Evolutionary conservation across 2,797 vertebrate species (phyloP), one percentile per base, ranked within the genome.

Genomic region (Pangasius krempfi): DNA sequence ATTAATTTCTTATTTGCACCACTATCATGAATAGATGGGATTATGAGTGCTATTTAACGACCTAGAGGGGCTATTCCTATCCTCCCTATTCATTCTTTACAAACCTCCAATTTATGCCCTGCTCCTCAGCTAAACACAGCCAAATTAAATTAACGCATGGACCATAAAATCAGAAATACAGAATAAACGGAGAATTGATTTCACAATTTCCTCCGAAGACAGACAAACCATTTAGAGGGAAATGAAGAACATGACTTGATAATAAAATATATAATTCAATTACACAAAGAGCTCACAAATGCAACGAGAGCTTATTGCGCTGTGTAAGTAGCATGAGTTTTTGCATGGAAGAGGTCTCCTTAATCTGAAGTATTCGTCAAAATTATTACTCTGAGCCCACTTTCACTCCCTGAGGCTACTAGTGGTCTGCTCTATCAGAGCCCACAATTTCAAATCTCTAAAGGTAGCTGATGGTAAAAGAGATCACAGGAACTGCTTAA

Each of bases 121-220:
- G 5, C 60, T 64, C 12, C 40, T 37, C 62, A 64, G 75, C 6
- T 60, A 56, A 76, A 14, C 64, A 60, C 33, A n/a, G 25, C 5
- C 66, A 44, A 88, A 87, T 76, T 47, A 64, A 44, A 47, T 83
- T 70, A 68, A 54, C 6, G 25, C 12, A 50, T 33, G 12, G 47
- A 73, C 79, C 27, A 52, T 52, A 72, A 85, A 78, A 90, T 81
- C 44, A 86, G 22, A 44, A 64, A 47, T 62, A 88, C 73, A 86
- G 89, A 54, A 87, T 81, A 81, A 88, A 50, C 86, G 33, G 20
- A 70, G 66, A 58, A 87, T 89, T 72, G 88, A 90, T 90, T 94
- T 90, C 86, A 82, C 83, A 12, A 44, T 62, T 64, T 64, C 5
- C 27, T 90, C 81, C 22, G 12, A 58, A 84, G 86, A 9, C 84